Base-by-base conservation (phyloP, 2,888 invertebrate species). In the Drosophila kanekoi region DNA sequence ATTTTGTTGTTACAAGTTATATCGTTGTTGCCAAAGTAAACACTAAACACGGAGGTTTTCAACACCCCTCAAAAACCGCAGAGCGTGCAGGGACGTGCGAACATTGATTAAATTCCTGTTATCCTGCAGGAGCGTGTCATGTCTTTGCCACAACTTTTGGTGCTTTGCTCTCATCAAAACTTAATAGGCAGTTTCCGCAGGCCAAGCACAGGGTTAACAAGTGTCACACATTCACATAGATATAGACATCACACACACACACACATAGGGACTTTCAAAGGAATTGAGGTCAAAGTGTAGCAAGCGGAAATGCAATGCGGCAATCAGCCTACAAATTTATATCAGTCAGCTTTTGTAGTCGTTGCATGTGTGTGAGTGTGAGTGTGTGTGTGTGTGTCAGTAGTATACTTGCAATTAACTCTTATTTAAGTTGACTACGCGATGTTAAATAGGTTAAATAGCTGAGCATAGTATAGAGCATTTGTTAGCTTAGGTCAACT, bases 111-210 rank as follows among this genome's bases (percentile, higher is more conserved):
- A 72, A 76, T 72, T 76, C 61, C 54, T 72, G 60, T 61, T 64
- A 52, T 57, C 32, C 59, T 38, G 20, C 14, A 20, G 63, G 23
- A 37, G 16, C 18, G 48, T 61, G 63, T 49, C 62, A 44, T 43
- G 61, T 63, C 49, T 63, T 63, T 67, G 37, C 44, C 37, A 28
- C 38, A 69, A 63, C 37, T 63, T 71, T 59, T 40, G 53, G 37
- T 33, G 38, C 33, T 56, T 43, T 68, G 71, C 73, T 64, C 67
- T 83, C 69, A 79, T 84, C 77, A 84, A 84, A 86, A 86, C 81
- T 87, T 85, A 79, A 84, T 79, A 72, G 77, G 68, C 77, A 69
- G 75, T 85, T 85, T 85, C 82, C 82, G 77, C 69, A 51, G 37
- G 8, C 14, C 51, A 43, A 53, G 51, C 73, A 52, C 47, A 53